Base-by-base conservation (phyloP, 2,113 vertebrate genomes). In the Calidris pugnax region DNA sequence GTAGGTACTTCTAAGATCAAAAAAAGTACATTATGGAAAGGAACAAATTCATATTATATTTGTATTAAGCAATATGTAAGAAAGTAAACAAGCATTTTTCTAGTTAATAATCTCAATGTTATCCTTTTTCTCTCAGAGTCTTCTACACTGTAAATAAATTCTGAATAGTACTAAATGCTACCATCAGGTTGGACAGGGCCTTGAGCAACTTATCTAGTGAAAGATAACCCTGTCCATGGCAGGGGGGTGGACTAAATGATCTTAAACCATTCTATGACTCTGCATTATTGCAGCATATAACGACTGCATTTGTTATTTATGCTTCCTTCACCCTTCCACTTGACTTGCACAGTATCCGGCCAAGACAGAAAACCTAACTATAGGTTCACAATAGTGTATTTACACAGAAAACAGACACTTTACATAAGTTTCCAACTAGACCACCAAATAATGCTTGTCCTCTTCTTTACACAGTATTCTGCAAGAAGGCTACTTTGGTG, bases 231-330 rank as follows among this genome's bases (percentile, higher is more conserved):
- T 85, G 69, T 10, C 30, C 27, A 53, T 1, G 12, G 35, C 17
- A 33, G 19, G 4, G 8, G 4, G 2, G 20, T 15, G 4, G 33
- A 77, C 26, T 33, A 10, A 2, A 41, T 1, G 3, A 71, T 19
- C 27, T 33, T 71, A 81, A 64, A 81, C 6, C 4, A 39, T 37
- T 39, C 63, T 32, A 18, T 30, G 30, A 87, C 45, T 94, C 57
- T 45, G 22, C 71, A 43, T 43, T 87, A 72, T 76, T 76, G 45
- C 28, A 81, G 17, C 22, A 74, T 18, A 16, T 32, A 74, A 53
- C 12, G 9, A 56, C n/a, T 39, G 17, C 13, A 43, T 72, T 78
- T 89, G 28, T 50, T 68, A 59, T 18, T 57, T 60, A 37, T 0
- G 9, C 28, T 88, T 80, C 17, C 48, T 57, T 86, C 71, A 50